Conservation (phyloP, 2,888 invertebrate species). For the Elmis aenea region DNA sequence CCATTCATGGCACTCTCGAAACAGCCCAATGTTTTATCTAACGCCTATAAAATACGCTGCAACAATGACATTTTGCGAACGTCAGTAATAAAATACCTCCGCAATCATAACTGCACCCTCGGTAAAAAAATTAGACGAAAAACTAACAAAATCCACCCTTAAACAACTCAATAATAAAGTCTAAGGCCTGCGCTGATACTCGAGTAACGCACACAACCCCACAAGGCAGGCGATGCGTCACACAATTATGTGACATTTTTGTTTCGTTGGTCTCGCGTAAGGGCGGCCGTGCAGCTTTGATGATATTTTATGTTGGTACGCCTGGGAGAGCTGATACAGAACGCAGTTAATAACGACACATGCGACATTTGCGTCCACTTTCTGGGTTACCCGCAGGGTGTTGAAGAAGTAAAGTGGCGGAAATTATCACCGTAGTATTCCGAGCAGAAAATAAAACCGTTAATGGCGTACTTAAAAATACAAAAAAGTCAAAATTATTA, state of each 20-base stretch:
- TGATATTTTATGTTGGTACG: conserved; percentile 13
- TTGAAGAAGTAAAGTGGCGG: conserved; percentile 8
- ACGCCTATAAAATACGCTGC: conserved; percentile 20
- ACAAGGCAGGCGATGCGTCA: too few species aligned
- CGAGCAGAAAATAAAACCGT: too few species aligned
- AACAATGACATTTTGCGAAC: conserved; percentile 19
- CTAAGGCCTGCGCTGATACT: too few species aligned
- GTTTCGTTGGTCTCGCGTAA: background rate
- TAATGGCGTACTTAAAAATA: too few species aligned
- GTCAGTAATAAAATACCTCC: conserved; percentile 16
- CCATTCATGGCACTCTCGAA: too few species aligned
- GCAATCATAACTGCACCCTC: conserved; percentile 11
- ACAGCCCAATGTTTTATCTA: too few species aligned
- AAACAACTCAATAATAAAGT: conserved; percentile 11
- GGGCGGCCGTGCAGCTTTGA: conserved; percentile 2
- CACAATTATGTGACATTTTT: conserved; percentile 13
- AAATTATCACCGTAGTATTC: too few species aligned
- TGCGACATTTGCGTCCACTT: conserved; percentile 7
- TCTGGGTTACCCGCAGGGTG: conserved; percentile 6
- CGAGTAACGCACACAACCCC: too few species aligned
- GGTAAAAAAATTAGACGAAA: conserved; percentile 17
- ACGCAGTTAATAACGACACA: conserved; percentile 19
- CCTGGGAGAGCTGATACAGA: conserved; percentile 6
- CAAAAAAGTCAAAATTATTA: too few species aligned
- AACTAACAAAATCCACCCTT: conserved; percentile 14